Percentiles rank a stretch among this genome's conserved stretches.
These are phyloP conservation scores for Pandion haliaetus DNA, from an alignment of 2,113 vertebrate species.

Conservation along the genomic window DNA sequence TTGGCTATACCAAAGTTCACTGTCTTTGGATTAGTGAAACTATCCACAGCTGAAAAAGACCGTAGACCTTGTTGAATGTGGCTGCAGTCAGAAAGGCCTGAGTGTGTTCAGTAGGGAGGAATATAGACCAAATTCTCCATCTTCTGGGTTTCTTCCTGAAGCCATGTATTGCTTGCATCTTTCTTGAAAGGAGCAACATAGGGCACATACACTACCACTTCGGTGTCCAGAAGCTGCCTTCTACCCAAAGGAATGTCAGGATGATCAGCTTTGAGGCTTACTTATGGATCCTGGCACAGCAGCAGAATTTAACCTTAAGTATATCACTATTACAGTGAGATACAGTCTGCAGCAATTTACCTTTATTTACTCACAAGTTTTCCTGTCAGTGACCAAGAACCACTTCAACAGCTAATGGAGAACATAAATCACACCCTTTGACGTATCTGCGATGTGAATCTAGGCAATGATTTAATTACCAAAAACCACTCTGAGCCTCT, in stretches of 20 bases:
- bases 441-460: neutral
- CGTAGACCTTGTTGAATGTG: neutral
- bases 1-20: neutral
- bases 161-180: neutral
- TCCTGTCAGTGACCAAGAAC: neutral
- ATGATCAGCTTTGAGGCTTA: neutral
- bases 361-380: conserved; percentile 2
- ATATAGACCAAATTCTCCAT: neutral
- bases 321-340: neutral
- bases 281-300: neutral
- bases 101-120: neutral
- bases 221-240: neutral
- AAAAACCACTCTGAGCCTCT: neutral
- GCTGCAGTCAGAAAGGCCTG: neutral
- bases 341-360: neutral
- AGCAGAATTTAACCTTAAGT: neutral
- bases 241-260: neutral
- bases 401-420: conserved; percentile 15
- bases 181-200: neutral
- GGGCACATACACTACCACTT: neutral
- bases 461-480: conserved; percentile 5
- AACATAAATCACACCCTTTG: neutral
- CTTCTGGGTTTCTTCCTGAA: neutral
- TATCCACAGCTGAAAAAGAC: neutral
- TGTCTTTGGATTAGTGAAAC: neutral